Evolutionary conservation across 2,888 invertebrate genomes (phyloP), one percentile per base, ranked within the genome.

Genomic region (Synanthedon myopaeformis): DNA sequence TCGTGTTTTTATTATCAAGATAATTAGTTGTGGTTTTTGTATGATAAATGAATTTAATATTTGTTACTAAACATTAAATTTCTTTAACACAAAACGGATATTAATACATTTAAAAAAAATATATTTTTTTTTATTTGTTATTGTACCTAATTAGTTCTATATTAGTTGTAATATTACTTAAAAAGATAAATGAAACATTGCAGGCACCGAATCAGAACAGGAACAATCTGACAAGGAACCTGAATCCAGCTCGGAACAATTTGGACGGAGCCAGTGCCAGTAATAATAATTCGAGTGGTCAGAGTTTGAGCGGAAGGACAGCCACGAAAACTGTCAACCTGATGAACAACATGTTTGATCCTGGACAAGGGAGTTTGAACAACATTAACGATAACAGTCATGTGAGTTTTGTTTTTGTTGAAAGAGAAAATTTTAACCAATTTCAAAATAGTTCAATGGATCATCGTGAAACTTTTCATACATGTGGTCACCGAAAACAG

Each of bases 271-370:
- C 62, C 58, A 51, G 12, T 35, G 61, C 77, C 3, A 82, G 76
- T 60, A 83, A 82, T 60, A 85, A 84, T 55, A 85, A 79, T 57
- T 68, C 75, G 49, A 72, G 77, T 10, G 74, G 82, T 51, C 64
- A 78, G 28, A 66, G 67, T 51, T 69, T 80, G 10, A 81, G 76
- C 57, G 73, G 80, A 35, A 71, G 84, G 58, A 67, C 75, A 55
- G 79, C 73, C 17, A 80, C 82, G 5, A 87, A 87, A 62, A 81
- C 82, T 57, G 81, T 85, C 4, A 87, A 86, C 61, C 65, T 87
- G 59, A 85, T 86, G 65, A 86, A 84, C 71, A 86, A 87, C 56
- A 86, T 87, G 86, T 86, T 82, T 66, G 86, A 86, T 54, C 82
- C 78, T 60, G 80, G 77, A 50, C 86, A 85, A 61, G 78, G 79